Percentiles rank a stretch among this genome's conserved stretches.
Conservation (phyloP, 1,140 invertebrate genomes). For the Diuraphis noxia region DNA sequence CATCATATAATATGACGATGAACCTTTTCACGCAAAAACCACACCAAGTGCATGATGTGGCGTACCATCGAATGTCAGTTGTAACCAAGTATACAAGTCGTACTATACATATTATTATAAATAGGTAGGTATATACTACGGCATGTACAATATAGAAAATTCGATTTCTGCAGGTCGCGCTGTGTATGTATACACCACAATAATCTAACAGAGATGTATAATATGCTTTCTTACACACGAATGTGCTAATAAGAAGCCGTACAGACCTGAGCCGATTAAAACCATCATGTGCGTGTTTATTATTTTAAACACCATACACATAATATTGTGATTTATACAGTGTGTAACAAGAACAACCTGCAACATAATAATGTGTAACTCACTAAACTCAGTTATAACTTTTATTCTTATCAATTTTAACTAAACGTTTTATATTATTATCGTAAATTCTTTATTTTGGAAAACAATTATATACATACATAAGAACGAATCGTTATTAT, state of each 20-base stretch:
- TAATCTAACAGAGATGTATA: background rate
- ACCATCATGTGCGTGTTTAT: background rate
- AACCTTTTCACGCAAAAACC: no score
- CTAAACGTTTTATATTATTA: background rate
- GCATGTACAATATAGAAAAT: background rate
- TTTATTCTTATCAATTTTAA: background rate
- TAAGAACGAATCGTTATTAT: background rate
- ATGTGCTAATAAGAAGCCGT: background rate
- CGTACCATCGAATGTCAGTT: no score
- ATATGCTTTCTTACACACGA: background rate
- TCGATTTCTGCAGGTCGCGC: background rate
- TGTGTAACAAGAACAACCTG: background rate
- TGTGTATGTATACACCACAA: background rate
- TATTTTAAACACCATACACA: background rate
- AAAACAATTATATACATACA: background rate
- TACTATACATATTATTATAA: background rate
- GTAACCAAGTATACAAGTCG: no score
- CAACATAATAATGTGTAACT: no score
- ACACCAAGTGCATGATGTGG: no score
- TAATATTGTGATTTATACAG: background rate
- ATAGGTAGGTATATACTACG: background rate
- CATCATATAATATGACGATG: no score
- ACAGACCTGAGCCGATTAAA: background rate
- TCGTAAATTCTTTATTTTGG: background rate
- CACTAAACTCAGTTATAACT: background rate